Evolutionary conservation across 2,113 vertebrate species (phyloP).

Genomic region (Leptodactylus fuscus): DNA sequence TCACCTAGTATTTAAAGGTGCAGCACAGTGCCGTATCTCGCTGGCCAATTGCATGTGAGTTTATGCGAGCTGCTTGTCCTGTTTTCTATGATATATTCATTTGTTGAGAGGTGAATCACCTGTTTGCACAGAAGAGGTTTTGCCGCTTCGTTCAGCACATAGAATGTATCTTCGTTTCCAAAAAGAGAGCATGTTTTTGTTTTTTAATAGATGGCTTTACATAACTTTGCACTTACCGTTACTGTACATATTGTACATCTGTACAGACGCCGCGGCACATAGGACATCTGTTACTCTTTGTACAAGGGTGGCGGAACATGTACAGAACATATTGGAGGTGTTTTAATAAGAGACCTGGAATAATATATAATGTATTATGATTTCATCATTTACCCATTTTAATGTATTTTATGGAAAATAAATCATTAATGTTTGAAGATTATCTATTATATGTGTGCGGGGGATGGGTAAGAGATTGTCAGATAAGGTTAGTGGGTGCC

Average conservation of each 20-base stretch:
- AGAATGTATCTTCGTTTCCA: constrained; percentile 69
- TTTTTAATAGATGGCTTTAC: constrained; percentile 79
- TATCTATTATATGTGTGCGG: neutral
- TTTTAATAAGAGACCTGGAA: constrained; percentile 84
- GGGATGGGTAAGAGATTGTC: neutral
- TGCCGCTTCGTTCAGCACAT: constrained; percentile 71
- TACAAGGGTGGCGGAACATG: constrained; percentile 79
- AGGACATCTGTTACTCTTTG: constrained; percentile 69
- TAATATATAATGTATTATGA: constrained; percentile 79
- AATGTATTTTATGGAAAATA: constrained; percentile 78
- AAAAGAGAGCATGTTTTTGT: constrained; percentile 80
- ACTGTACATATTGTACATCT: constrained; percentile 97
- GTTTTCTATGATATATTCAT: constrained; percentile 72
- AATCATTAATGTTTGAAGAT: constrained; percentile 66
- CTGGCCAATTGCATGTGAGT: constrained; percentile 77
- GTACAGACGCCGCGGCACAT: constrained; percentile 84
- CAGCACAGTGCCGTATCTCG: constrained; percentile 62
- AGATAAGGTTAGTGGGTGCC: too few relatives aligned
- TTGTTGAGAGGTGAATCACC: constrained; percentile 73
- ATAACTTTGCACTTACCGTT: constrained; percentile 65
- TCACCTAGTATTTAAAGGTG: constrained; percentile 52
- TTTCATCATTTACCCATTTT: constrained; percentile 73
- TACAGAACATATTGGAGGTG: constrained; percentile 90
- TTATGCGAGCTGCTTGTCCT: constrained; percentile 69
- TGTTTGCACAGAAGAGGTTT: constrained; percentile 68